Percentiles rank a stretch among this genome's conserved stretches.
phyloP scores from a whole-genome alignment of 2,888 invertebrate genomes.

The Adelphocoris suturalis region DNA sequence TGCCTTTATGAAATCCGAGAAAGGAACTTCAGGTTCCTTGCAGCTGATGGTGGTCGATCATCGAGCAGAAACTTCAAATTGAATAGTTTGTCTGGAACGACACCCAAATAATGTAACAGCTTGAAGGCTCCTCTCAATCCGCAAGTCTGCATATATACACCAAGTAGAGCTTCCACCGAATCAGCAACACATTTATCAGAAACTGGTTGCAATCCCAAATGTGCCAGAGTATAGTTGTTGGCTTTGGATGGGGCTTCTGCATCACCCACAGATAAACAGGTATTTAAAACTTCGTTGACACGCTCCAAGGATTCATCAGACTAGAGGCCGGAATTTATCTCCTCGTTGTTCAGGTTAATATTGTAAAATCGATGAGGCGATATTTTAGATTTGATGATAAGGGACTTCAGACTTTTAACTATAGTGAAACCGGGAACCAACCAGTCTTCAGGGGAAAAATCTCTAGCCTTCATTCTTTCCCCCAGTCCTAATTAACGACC shows the following conservation, averaged over 20 bases:
- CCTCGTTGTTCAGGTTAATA: constrained; percentile 78
- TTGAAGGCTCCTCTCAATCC: constrained; percentile 81
- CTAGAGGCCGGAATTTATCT: constrained; percentile 63
- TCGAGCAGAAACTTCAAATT: constrained; percentile 46
- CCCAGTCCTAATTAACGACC: constrained; percentile 81
- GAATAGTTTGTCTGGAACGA: constrained; percentile 78
- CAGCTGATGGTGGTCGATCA: constrained; percentile 24
- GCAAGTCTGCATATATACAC: constrained; percentile 84
- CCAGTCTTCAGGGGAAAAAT: constrained; percentile 88
- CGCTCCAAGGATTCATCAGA: constrained; percentile 27
- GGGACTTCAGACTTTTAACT: constrained; percentile 78
- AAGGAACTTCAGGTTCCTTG: background rate
- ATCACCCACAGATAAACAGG: background rate
- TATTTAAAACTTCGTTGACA: constrained; percentile 48
- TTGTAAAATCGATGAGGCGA: constrained; percentile 80
- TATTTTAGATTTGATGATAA: constrained; percentile 79
- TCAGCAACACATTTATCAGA: constrained; percentile 88
- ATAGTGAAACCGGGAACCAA: constrained; percentile 84
- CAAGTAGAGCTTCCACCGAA: constrained; percentile 91
- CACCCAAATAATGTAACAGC: constrained; percentile 84
- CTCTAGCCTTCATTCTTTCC: constrained; percentile 78
- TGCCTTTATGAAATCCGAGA: constrained; percentile 51
- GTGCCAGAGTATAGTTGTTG: constrained; percentile 35
- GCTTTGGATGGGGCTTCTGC: constrained; percentile 34
- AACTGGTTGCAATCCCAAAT: constrained; percentile 79